Conservation (phyloP, 2,113 vertebrate genomes). For the Poeciliopsis retropinna region DNA sequence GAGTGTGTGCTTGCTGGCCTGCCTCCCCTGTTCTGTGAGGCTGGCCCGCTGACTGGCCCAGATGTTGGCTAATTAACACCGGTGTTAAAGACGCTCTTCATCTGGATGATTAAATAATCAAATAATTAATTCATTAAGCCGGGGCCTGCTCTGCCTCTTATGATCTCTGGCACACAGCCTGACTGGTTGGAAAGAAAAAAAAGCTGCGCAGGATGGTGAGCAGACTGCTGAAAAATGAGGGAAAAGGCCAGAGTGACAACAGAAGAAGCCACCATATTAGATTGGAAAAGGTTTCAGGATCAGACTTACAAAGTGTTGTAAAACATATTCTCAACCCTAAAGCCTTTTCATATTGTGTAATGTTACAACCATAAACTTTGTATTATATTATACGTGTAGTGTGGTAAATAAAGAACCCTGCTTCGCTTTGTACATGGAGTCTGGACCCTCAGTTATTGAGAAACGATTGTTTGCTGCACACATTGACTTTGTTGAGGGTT, state of each 20-base stretch:
- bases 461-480: too few species aligned
- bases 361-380: background rate
- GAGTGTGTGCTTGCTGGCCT: conserved; percentile 48
- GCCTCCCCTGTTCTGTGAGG: conserved; percentile 55
- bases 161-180: conserved; percentile 77
- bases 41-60: conserved; percentile 72
- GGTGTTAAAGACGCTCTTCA: conserved; percentile 82
- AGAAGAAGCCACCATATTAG: conserved; percentile 8
- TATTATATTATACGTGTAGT: background rate
- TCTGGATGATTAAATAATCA: conserved; percentile 86
- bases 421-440: too few species aligned
- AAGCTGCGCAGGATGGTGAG: conserved; percentile 8
- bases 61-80: conserved; percentile 84
- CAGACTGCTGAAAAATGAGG: conserved; percentile 32
- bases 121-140: conserved; percentile 80
- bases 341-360: background rate
- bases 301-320: background rate
- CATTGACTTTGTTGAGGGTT: too few species aligned
- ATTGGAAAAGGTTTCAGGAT: conserved; percentile 10
- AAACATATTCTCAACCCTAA: background rate
- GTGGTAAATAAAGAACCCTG: too few species aligned
- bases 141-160: conserved; percentile 74
- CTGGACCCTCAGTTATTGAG: too few species aligned
- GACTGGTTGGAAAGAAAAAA: conserved; percentile 33
- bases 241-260: conserved; percentile 30